These are phyloP conservation scores for Anaspis maculata DNA, from an alignment of 2,888 invertebrate species.

Conservation along the genomic window DNA sequence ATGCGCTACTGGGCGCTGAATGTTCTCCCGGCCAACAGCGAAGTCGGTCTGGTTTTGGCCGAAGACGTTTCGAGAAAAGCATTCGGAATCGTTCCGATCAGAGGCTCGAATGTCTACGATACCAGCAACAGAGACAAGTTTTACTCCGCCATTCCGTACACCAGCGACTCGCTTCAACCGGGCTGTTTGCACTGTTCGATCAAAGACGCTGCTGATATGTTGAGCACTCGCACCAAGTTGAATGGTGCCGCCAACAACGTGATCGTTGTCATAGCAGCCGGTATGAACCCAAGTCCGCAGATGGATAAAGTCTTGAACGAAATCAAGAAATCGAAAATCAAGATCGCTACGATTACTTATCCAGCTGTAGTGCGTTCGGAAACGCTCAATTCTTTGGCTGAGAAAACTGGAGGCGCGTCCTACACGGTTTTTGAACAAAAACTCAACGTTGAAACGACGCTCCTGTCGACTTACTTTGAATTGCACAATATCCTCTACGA, in stretches of 20 bases:
- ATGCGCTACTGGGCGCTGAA: constrained; percentile 51
- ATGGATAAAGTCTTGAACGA: constrained; percentile 40
- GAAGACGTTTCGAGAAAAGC: constrained; percentile 39
- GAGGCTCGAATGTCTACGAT: constrained; percentile 17
- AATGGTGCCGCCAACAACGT: constrained; percentile 47
- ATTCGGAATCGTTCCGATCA: constrained; percentile 35
- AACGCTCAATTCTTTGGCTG: constrained; percentile 43
- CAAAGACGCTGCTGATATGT: constrained; percentile 42
- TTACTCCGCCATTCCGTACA: constrained; percentile 43
- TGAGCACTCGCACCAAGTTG: constrained; percentile 38
- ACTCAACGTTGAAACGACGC: constrained; percentile 45
- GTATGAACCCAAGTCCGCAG: constrained; percentile 43
- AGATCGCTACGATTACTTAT: constrained; percentile 49
- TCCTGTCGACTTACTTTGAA: constrained; percentile 48
- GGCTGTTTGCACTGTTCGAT: constrained; percentile 46
- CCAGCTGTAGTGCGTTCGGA: constrained; percentile 42
- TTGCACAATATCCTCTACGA: constrained; percentile 44
- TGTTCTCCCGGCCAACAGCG: constrained; percentile 46
- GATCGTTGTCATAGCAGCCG: constrained; percentile 49
- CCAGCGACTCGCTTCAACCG: constrained; percentile 43
- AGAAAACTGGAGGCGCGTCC: constrained; percentile 41
- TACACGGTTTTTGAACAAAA: constrained; percentile 48
- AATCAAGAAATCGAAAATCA: constrained; percentile 41
- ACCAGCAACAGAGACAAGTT: constrained; percentile 27
- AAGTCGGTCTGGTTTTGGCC: constrained; percentile 46